A percentile compares a stretch with the other conserved stretches of the same genome.
Evolutionary conservation across 2,888 invertebrate genomes (phyloP).

Genomic region (Rugalucina vietnamica): DNA sequence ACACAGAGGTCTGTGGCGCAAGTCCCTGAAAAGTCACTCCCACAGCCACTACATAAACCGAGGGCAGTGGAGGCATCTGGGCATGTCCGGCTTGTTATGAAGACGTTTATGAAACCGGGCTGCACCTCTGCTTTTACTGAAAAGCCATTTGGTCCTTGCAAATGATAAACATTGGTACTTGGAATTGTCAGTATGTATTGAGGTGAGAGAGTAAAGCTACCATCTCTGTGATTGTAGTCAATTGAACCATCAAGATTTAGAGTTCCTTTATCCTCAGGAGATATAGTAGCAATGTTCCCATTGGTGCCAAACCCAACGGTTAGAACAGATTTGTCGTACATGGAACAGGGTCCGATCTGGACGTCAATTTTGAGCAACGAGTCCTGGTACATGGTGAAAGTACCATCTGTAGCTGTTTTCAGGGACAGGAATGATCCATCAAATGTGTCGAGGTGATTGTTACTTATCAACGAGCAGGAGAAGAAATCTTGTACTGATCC

Average conservation of each 20-base stretch:
- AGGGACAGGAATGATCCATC: slow-evolving; percentile 68
- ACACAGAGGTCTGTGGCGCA: slow-evolving; percentile 24
- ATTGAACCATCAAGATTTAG: slow-evolving; percentile 45
- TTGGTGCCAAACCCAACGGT: slow-evolving; percentile 30
- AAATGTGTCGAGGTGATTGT: slow-evolving; percentile 63
- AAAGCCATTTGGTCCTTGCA: neutral
- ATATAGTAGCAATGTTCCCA: slow-evolving; percentile 25
- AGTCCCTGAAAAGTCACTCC: neutral
- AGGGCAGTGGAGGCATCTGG: slow-evolving; percentile 1
- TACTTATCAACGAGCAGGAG: slow-evolving; percentile 55
- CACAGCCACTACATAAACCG: slow-evolving; percentile 40
- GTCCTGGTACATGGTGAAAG: slow-evolving; percentile 37
- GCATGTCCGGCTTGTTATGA: neutral
- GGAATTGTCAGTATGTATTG: slow-evolving; percentile 20
- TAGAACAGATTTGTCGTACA: slow-evolving; percentile 39
- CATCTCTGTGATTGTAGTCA: neutral
- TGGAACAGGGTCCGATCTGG: slow-evolving; percentile 37
- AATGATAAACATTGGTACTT: neutral
- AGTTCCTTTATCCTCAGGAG: slow-evolving; percentile 37
- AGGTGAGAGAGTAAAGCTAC: slow-evolving; percentile 17
- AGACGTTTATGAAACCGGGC: neutral
- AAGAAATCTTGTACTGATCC: slow-evolving; percentile 10
- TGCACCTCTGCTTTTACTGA: neutral
- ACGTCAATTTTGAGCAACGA: slow-evolving; percentile 34
- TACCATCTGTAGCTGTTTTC: slow-evolving; percentile 29